Base-by-base conservation (phyloP, 2,888 invertebrate genomes). In the Atherix ibis region DNA sequence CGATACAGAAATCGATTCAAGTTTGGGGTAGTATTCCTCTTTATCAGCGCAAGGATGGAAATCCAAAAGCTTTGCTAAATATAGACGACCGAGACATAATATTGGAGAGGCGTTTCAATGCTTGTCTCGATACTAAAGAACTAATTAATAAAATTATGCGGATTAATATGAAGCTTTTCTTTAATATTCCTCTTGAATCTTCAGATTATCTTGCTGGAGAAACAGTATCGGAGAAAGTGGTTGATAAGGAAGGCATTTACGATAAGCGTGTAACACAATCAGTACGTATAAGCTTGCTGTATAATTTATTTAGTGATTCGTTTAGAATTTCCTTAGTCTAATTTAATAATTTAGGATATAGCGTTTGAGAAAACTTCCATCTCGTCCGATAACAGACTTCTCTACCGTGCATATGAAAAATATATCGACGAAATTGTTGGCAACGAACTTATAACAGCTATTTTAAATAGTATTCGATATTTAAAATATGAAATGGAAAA, bases 11-110 rank as follows among this genome's bases (percentile, higher is more conserved):
- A 1, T 66, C 67, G 32, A 72, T 82, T 17, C 65, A 68, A 2
- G 61, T 64, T 0, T 91, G 89, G 88, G 76, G 77, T 2, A 68
- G 71, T 41, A 49, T 64, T 10, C 83, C 89, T 1, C 59, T 92
- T 5, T 82, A 80, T 51, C 71, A 75, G 48, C 63, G 91, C 15
- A 80, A 75, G 47, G 77, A 79, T 45, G 64, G 66, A 1, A 72
- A 71, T 47, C 66, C 67, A 6, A 67, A 67, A 25, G 58, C 57
- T 16, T 45, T 67, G 29, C 52, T 84, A 2, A 67, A 68, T 18
- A 62, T 73, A 2, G 48, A 53, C 3, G 50, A 55, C 4, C 45
- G 53, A 0, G 30, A 39, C 9, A 31, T 31, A 1, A 52, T 54
- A 13, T 31, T 54, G 4, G 34, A 32, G 5, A 36, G 38, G 5